Conservation (phyloP, 2,797 vertebrate genomes). For the Premnoplex brunnescens region DNA sequence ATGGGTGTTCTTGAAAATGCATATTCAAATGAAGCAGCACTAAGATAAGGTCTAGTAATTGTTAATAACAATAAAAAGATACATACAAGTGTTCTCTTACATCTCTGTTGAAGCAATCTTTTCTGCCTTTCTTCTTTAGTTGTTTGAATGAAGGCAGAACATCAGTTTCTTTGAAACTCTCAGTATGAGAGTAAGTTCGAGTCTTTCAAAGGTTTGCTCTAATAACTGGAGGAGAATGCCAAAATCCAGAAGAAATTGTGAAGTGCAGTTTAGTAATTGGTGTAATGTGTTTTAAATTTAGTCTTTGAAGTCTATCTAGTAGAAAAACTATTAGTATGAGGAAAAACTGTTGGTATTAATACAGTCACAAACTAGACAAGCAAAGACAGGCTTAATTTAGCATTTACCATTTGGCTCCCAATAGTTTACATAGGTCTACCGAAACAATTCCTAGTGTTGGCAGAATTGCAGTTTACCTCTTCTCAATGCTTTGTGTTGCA, state of each 20-base stretch:
- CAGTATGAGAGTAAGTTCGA: not conserved
- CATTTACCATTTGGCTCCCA: not conserved
- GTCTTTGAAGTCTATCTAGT: not conserved
- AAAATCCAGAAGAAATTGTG: not conserved
- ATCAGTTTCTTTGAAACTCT: not conserved
- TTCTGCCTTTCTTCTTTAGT: not conserved
- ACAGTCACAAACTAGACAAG: not conserved
- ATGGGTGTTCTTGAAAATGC: not conserved
- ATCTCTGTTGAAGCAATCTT: not conserved
- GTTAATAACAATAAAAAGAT: not conserved
- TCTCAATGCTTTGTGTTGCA: not conserved
- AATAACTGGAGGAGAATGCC: not conserved
- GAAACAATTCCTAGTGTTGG: not conserved
- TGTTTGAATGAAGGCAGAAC: not conserved
- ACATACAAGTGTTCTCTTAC: not conserved
- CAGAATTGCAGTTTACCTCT: not conserved
- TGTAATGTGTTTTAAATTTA: not conserved
- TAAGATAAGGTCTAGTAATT: not conserved
- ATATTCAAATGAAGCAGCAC: not conserved
- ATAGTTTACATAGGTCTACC: not conserved
- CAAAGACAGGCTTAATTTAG: not conserved
- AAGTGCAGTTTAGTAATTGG: not conserved
- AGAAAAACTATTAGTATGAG: not conserved
- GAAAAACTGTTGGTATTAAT: not conserved
- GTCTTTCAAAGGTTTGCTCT: not conserved